These are phyloP conservation scores for Musca vetustissima DNA, from an alignment of 1,140 invertebrate species.

Conservation along the genomic window DNA sequence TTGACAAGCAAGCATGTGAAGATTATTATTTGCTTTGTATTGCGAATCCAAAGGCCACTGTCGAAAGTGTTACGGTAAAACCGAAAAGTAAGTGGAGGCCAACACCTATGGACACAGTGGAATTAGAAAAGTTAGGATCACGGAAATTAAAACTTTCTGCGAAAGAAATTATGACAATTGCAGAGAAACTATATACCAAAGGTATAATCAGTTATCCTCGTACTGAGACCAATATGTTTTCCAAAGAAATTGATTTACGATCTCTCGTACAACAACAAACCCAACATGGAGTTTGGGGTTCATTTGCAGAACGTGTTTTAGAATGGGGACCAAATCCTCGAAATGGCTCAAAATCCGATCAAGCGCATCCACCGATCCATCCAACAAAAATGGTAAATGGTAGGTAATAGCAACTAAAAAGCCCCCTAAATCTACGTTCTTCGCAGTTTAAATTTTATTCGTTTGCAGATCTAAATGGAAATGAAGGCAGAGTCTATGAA, in stretches of 20 bases:
- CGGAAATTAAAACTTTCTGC: slow-evolving; percentile 90
- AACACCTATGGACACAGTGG: slow-evolving; percentile 91
- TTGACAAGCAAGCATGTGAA: slow-evolving; percentile 82
- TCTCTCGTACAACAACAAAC: slow-evolving; percentile 45
- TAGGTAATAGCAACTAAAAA: too few species aligned
- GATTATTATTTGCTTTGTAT: slow-evolving; percentile 77
- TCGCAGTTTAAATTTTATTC: too few species aligned
- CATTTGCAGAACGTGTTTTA: slow-evolving; percentile 78
- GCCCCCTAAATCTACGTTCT: too few species aligned
- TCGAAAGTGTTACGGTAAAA: slow-evolving; percentile 81
- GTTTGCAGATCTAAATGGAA: slow-evolving; percentile 64
- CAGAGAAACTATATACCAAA: slow-evolving; percentile 90
- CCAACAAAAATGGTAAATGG: slow-evolving; percentile 83
- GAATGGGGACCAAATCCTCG: slow-evolving; percentile 78
- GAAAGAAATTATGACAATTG: slow-evolving; percentile 93
- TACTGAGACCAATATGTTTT: slow-evolving; percentile 96
- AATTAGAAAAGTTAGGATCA: slow-evolving; percentile 93
- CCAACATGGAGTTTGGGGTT: slow-evolving; percentile 75
- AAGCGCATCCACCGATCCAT: slow-evolving; percentile 99
- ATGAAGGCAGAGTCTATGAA: slow-evolving; percentile 91
- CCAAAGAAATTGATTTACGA: slow-evolving; percentile 82
- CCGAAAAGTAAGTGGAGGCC: slow-evolving; percentile 97
- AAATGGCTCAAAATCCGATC: slow-evolving; percentile 94
- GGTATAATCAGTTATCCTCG: slow-evolving; percentile 94
- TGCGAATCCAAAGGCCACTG: slow-evolving; percentile 76